phyloP scores from a whole-genome alignment of 1,140 invertebrate genomes.

The Medauroidea extradentata region DNA sequence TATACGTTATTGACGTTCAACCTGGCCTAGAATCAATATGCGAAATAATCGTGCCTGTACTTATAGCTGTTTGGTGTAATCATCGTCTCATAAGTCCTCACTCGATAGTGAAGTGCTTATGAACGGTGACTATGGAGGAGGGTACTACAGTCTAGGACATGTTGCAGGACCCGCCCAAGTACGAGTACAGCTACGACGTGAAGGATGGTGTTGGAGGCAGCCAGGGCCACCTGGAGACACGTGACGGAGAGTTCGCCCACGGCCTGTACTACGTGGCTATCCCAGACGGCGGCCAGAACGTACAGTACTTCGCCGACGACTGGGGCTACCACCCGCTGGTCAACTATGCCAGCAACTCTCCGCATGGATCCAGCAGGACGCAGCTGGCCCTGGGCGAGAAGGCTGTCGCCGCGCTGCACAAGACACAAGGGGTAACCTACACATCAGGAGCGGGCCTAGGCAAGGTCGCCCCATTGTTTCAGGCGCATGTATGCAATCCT shows the following conservation, averaged over 20 bases:
- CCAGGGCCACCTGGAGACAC: slow-evolving; percentile 53
- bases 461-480: too few relatives aligned
- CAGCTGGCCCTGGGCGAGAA: slow-evolving; percentile 52
- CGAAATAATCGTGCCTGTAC: too few relatives aligned
- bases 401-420: slow-evolving; percentile 46
- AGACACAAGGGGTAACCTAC: slow-evolving; percentile 8
- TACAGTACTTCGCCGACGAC: slow-evolving; percentile 56
- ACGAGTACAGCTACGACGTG: slow-evolving; percentile 49
- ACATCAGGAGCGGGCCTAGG: not conserved
- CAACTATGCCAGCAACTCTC: slow-evolving; percentile 45
- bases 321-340: slow-evolving; percentile 60
- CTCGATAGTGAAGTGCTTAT: too few relatives aligned
- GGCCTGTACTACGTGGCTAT: slow-evolving; percentile 46
- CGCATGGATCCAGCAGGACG: slow-evolving; percentile 36
- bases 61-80: too few relatives aligned
- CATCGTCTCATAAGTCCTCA: too few relatives aligned
- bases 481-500: not conserved
- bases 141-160: not conserved
- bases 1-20: too few relatives aligned
- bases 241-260: slow-evolving; percentile 47
- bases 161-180: slow-evolving; percentile 46
- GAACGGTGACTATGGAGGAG: too few relatives aligned
- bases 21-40: too few relatives aligned
- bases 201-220: slow-evolving; percentile 37
- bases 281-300: slow-evolving; percentile 39